Base-by-base conservation (phyloP, 2,888 invertebrate genomes). In the Labia minor region DNA sequence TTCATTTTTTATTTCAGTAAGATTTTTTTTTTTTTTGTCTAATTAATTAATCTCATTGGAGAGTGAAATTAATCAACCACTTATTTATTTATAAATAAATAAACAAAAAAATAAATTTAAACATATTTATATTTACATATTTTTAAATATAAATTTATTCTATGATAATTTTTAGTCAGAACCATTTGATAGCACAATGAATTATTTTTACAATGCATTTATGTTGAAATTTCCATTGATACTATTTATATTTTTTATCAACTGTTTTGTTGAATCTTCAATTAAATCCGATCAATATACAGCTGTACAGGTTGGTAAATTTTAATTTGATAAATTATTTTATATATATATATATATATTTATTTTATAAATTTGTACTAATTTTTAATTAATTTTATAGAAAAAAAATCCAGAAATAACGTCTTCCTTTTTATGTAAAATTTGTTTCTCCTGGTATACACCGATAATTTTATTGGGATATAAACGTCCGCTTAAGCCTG, bases 401-500 rank as follows among this genome's bases (percentile, higher is more conserved):
- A 89, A 87, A 75, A 89, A 89, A 74, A 95, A 94, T 75, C 96
- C 96, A 19, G 96, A 97, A 77, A 81, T 83, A 69, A 80, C 83
- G 19, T 86, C 93, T 21, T 92, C 95, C 66, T 96, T 93, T 77
- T 83, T 94, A 6, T 93, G 92, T 19, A 85, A 88, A 67, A 80
- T 95, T 19, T 84, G 90, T 1, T 96, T 92, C 78, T 85, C 89
- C 73, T 98, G 97, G 97, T 95, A 95, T 77, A 92, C 94, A 78
- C 76, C 83, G 0, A 80, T 95, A 75, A 89, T 93, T 1, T 85
- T 90, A 80, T 85, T 84, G 70, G 96, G 96, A 19, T 96, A 90
- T 79, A 85, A 85, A 67, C 86, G 88, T 72, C 90, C 93, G 11
- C 78, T 98, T 69, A 90, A 87, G 70, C 84, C 86, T 69, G 81